phyloP scores from a whole-genome alignment of 1,140 invertebrate genomes.

The Drosophila rufa region DNA sequence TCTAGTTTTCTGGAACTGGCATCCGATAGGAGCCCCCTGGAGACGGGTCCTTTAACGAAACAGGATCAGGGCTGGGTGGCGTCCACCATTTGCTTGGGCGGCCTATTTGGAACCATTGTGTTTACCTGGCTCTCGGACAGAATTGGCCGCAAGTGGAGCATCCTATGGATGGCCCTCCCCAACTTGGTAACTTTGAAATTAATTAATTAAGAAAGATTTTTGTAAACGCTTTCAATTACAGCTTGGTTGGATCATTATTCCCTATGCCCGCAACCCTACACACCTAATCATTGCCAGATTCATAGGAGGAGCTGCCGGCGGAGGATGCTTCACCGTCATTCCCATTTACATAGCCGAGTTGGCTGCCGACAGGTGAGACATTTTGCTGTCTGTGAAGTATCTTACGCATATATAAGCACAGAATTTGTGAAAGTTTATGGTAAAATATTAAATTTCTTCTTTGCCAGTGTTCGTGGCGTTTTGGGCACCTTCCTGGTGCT shows the following conservation, averaged over 20 bases:
- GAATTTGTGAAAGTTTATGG: not conserved
- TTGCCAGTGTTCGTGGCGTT: slow-evolving; percentile 82
- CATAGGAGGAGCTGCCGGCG: slow-evolving; percentile 85
- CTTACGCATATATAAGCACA: too few relatives aligned
- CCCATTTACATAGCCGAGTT: slow-evolving; percentile 86
- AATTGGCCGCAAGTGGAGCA: slow-evolving; percentile 63
- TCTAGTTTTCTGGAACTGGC: slow-evolving; percentile 86
- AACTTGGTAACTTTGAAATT: slow-evolving; percentile 50
- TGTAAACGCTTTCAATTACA: not conserved
- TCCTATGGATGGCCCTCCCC: slow-evolving; percentile 70
- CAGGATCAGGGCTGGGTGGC: slow-evolving; percentile 87
- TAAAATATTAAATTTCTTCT: not conserved
- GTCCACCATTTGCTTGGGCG: slow-evolving; percentile 86
- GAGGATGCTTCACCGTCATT: slow-evolving; percentile 84
- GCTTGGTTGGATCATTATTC: slow-evolving; percentile 83
- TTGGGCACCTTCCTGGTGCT: slow-evolving; percentile 86
- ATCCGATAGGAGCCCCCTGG: slow-evolving; percentile 66
- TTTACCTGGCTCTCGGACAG: slow-evolving; percentile 87
- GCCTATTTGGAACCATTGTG: slow-evolving; percentile 85
- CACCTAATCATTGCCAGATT: slow-evolving; percentile 84
- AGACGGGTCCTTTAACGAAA: slow-evolving; percentile 58
- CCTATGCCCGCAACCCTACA: slow-evolving; percentile 76
- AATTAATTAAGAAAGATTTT: not conserved
- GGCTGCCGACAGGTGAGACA: slow-evolving; percentile 77
- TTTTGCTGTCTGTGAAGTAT: not conserved